Percentiles rank a stretch among this genome's conserved stretches.
Evolutionary conservation across 2,888 invertebrate species (phyloP).

Genomic region (Orchestes rusci): DNA sequence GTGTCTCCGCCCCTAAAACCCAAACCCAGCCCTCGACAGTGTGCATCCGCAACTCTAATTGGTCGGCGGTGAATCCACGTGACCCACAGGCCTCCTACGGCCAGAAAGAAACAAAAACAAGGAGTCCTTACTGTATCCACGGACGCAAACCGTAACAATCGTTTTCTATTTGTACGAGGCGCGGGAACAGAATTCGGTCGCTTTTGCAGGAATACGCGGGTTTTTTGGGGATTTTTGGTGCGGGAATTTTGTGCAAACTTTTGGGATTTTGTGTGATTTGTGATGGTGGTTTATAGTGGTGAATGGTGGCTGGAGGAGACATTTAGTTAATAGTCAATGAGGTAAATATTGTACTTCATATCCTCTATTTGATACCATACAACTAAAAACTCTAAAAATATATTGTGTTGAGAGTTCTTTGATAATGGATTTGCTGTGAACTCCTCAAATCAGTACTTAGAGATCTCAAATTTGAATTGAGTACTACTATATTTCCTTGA

Average conservation of each 20-base stretch:
- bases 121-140: slow-evolving; percentile 45
- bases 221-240: slow-evolving; percentile 1
- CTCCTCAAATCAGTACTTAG: too few relatives aligned
- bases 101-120: slow-evolving; percentile 48
- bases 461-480: too few relatives aligned
- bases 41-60: slow-evolving; percentile 37
- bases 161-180: slow-evolving; percentile 42
- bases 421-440: too few relatives aligned
- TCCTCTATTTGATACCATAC: too few relatives aligned
- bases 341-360: slow-evolving; percentile 16
- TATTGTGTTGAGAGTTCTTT: too few relatives aligned
- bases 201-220: slow-evolving; percentile 12
- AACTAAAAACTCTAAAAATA: too few relatives aligned
- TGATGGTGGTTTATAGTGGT: slow-evolving; percentile 15
- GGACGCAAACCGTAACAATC: slow-evolving; percentile 44
- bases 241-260: slow-evolving; percentile 4
- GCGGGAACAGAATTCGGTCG: slow-evolving; percentile 17
- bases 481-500: too few relatives aligned
- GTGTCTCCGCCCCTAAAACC: slow-evolving; percentile 40
- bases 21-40: slow-evolving; percentile 41
- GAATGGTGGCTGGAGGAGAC: slow-evolving; percentile 11
- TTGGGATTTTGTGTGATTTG: slow-evolving; percentile 10
- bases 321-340: slow-evolving; percentile 13
- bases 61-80: slow-evolving; percentile 40
- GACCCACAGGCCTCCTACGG: slow-evolving; percentile 45